Evolutionary conservation across 2,113 vertebrate genomes (phyloP), one percentile per base, ranked within the genome.

Genomic region (Anolis carolinensis): DNA sequence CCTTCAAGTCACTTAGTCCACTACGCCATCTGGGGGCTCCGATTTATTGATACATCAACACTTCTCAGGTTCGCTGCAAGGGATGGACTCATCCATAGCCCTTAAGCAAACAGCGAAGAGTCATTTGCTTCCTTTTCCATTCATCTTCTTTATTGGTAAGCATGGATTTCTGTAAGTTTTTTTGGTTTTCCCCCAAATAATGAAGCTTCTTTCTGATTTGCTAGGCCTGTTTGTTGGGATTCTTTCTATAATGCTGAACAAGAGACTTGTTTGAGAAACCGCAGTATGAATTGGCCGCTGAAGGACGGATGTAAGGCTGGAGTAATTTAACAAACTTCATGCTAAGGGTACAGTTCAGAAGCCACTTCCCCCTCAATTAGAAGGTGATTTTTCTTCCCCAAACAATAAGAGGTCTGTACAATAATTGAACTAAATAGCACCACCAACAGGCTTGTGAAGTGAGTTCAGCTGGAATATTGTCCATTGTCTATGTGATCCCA

Each of bases 341-440:
- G 88, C 85, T 79, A 85, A 62, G 0, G 4, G 86, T 76, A 36
- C 13, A 78, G 87, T 82, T 77, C 85, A 55, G 34, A 75, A 87
- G 82, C 71, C 79, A 90, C 87, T 84, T 91, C 90, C 83, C 13
- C 87, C 84, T n/a, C 91, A 91, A 92, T 95, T 95, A 93, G 83
- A 79, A 89, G 83, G 89, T 79, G 89, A 52, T 89, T 88, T 68
- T 85, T 90, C 85, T 78, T 25, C 65, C 30, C 67, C 59, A 71
- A 80, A 85, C 79, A 77, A 36, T 71, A 84, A 88, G 85, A 83
- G 36, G 39, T 88, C 68, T 32, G 87, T 91, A 90, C 90, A 89
- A 90, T 93, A 94, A 95, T 94, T 95, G 93, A 94, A 94, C 90
- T 93, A 91, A 95, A 91, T 93, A 93, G 89, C 88, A 90, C 34